Base-by-base conservation (phyloP, 1,140 invertebrate genomes). In the Calephelis nemesis region DNA sequence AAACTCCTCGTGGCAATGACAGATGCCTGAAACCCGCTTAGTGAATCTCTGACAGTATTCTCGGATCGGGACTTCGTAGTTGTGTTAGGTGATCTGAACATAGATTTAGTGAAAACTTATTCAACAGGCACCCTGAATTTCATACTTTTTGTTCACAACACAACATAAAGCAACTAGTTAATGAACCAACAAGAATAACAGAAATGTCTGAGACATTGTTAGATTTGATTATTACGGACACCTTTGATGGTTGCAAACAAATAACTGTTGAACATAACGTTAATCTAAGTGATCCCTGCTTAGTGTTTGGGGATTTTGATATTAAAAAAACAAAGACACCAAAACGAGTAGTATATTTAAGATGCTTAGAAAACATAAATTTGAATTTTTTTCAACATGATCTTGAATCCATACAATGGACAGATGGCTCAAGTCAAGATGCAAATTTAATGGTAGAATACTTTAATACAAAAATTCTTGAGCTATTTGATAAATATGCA, bases 1-100 rank as follows among this genome's bases (percentile, higher is more conserved):
- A n/a, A n/a, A n/a, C n/a, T n/a, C n/a, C n/a, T n/a, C n/a, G n/a
- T 30, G 30, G 30, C 30, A 30, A 2, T 30, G 30, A 7, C 11
- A 13, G 39, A 15, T 12, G 60, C 67, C 5, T 47, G 69, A 10
- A 72, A 75, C 4, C 40, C 67, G 1, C 63, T 75, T 10, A 71
- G 62, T 40, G 60, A 70, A n/a, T 68, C 71, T 8, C 19, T 75
- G n/a, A 69, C 39, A 12, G 15, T 10, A 13, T 69, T 75, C 47
- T 30, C 58, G 1, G 8, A 67, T 47, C 62, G 30, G 63, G 54
- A 76, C 11, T 64, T 69, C 30, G 13, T 68, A 5, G 50, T 67
- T n/a, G 0, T 76, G 42, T 11, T 76, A 19, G 67, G 67, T 10
- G 74, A 76, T 66, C 67, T 76, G 9, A 76, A 74, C 67, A 65